phyloP scores from a whole-genome alignment of 2,797 vertebrate genomes.

The Poliocrania exsul region DNA sequence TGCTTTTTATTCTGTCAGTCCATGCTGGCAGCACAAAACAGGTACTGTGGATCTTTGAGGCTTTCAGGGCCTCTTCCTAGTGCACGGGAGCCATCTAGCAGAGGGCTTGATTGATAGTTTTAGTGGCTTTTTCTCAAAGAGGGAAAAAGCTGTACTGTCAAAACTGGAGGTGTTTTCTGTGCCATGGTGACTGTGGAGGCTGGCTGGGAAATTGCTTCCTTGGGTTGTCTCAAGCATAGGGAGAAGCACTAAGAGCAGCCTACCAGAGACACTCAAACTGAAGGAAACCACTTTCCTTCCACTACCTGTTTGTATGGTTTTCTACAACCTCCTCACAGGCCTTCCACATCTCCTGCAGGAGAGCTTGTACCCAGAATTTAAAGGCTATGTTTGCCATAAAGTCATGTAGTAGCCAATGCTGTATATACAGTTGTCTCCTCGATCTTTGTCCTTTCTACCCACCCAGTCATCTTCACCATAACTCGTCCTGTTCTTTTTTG shows the following conservation, averaged over 20 bases:
- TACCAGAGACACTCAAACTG: neutral
- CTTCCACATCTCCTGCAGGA: neutral
- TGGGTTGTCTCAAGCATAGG: neutral
- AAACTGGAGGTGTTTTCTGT: neutral
- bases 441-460: neutral
- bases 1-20: neutral
- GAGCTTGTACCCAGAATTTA: neutral
- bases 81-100: neutral
- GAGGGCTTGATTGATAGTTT: neutral
- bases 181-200: neutral
- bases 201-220: neutral
- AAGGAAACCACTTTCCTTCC: neutral
- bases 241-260: neutral
- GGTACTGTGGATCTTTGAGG: neutral
- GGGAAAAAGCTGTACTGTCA: neutral
- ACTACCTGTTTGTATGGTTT: neutral
- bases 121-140: slow-evolving; percentile 4
- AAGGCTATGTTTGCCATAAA: neutral
- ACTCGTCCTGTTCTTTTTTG: neutral
- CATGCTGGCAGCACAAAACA: neutral
- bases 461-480: neutral
- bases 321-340: neutral
- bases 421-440: neutral
- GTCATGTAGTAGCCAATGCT: neutral
- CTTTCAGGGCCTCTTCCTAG: neutral